phyloP scores from a whole-genome alignment of 2,797 vertebrate genomes.

The Brachyrhaphis roseni region DNA sequence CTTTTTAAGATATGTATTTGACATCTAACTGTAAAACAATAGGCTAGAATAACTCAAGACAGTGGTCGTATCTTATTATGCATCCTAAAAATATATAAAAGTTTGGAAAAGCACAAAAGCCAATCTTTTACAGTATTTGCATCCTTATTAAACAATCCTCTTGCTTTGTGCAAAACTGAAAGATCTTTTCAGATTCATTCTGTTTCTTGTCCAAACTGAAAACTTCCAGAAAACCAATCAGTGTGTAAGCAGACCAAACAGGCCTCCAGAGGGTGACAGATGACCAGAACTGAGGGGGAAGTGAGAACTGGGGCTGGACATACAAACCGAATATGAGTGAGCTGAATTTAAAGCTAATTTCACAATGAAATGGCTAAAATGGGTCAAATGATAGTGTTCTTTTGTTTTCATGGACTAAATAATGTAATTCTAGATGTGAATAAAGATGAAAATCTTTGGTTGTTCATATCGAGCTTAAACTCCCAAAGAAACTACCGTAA shows the following conservation, averaged over 20 bases:
- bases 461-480: too few species aligned
- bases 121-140: background rate
- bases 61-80: background rate
- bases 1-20: background rate
- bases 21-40: background rate
- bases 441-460: too few species aligned
- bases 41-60: background rate
- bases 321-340: background rate
- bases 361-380: background rate
- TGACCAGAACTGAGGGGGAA: constrained; percentile 20
- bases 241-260: constrained; percentile 15
- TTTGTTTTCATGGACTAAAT: too few species aligned
- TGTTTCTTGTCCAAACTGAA: background rate
- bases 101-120: background rate
- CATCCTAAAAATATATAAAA: background rate
- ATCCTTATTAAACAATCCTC: background rate
- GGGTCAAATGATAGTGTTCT: background rate
- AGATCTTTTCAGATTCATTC: background rate
- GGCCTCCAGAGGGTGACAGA: constrained; percentile 60
- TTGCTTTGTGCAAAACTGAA: background rate
- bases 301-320: background rate
- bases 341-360: background rate
- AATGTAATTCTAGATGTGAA: too few species aligned
- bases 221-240: constrained; percentile 14
- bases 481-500: too few species aligned